Percentiles rank a stretch among this genome's conserved stretches.
Conservation (phyloP, 2,888 invertebrate genomes). For the Margaritifera margaritifera region DNA sequence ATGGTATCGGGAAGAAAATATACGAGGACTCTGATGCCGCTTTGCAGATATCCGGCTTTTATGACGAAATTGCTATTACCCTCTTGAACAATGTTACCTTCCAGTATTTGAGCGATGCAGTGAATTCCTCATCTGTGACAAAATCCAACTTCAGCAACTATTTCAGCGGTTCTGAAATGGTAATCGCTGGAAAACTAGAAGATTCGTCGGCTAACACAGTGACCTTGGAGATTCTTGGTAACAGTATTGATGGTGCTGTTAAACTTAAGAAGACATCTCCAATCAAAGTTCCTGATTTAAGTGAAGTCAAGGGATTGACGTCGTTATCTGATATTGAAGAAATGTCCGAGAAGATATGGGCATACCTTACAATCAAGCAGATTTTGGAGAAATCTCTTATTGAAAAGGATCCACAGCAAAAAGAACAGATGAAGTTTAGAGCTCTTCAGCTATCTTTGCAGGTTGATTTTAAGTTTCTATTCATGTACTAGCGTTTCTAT, state of each 20-base stretch:
- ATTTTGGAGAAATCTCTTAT: slow-evolving; percentile 39
- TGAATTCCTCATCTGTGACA: slow-evolving; percentile 47
- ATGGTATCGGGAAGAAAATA: slow-evolving; percentile 82
- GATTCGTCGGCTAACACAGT: slow-evolving; percentile 14
- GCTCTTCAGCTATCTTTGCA: slow-evolving; percentile 52
- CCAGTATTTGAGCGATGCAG: slow-evolving; percentile 74
- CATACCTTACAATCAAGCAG: slow-evolving; percentile 59
- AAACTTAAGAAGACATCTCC: slow-evolving; percentile 12
- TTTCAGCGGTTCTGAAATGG: slow-evolving; percentile 42
- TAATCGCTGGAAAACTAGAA: slow-evolving; percentile 38
- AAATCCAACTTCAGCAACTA: slow-evolving; percentile 32
- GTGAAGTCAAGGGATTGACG: slow-evolving; percentile 8
- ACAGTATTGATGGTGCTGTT: slow-evolving; percentile 18
- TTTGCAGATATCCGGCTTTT: slow-evolving; percentile 79
- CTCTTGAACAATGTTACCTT: slow-evolving; percentile 80
- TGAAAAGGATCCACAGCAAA: slow-evolving; percentile 15
- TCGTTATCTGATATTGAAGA: slow-evolving; percentile 12
- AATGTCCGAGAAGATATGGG: slow-evolving; percentile 60
- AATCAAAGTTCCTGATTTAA: slow-evolving; percentile 4
- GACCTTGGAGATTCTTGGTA: slow-evolving; percentile 20
- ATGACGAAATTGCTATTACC: slow-evolving; percentile 80
- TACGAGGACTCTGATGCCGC: slow-evolving; percentile 83
- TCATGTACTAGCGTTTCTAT: too few relatives aligned
- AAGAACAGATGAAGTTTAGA: slow-evolving; percentile 34
- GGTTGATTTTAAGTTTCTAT: slow-evolving; percentile 23